Base-by-base conservation (phyloP, 2,888 invertebrate genomes). In the Homarus gammarus region DNA sequence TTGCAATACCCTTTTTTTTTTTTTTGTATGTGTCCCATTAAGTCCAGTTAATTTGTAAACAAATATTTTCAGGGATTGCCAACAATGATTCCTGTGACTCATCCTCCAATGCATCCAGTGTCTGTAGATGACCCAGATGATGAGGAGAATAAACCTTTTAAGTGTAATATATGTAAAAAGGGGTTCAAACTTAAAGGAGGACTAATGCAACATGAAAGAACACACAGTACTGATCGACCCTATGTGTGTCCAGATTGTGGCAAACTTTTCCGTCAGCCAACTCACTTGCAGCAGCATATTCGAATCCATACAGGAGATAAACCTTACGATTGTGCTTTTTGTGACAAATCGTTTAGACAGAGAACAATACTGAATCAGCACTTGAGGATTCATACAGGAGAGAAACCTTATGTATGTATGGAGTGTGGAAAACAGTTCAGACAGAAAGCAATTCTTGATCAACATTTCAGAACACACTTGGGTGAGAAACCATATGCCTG, bases 241-340 rank as follows among this genome's bases (percentile, higher is more conserved):
- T 91, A 91, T 61, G 86, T 91, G 44, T 91, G 91, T 79, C 91
- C 91, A n/a, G 91, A 91, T 83, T 91, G 91, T 73, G 91, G 91
- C 27, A 91, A 91, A 44, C 83, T 91, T 38, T 91, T 91, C 84
- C 84, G 91, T 61, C 91, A 91, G 49, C 91, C 91, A 49, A 91
- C 91, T 22, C 91, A 91, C 78, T 78, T 91, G 70, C 91, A 91
- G 89, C 91, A 91, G 79, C 91, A 91, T 73, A 73, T 91, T 73
- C 70, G 91, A 36, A 91, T 91, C 44, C 91, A 91, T 75, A 91
- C 91, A 27, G 91, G 91, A 22, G 91, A 91, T 27, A 91, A 91
- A 77, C 91, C 91, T 22, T 91, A 91, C 75, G 91, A 91, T 44
- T 91, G 91, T 70, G 90, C 91, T 33, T 91, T 91, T 77, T 91